Conservation (phyloP, 2,888 invertebrate species). For the Iphiclides podalirius region DNA sequence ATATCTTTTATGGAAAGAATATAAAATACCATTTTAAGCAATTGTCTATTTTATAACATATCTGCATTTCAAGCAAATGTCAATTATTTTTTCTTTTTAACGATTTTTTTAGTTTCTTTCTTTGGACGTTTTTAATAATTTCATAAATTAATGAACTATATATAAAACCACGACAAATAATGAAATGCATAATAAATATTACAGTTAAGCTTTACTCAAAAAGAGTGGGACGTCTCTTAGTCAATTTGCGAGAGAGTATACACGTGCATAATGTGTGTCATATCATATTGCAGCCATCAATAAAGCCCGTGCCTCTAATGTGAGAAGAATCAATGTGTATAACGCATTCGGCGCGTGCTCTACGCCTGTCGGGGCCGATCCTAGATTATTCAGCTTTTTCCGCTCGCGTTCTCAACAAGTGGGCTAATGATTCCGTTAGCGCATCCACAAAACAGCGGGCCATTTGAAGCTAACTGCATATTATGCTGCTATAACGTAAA, state of each 20-base stretch:
- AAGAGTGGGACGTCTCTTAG: too few species aligned
- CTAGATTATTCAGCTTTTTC: slow-evolving; percentile 70
- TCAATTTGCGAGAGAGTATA: not conserved
- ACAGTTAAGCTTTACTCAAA: too few species aligned
- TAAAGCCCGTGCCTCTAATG: not conserved
- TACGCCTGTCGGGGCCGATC: slow-evolving; percentile 30
- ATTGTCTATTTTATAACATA: too few species aligned
- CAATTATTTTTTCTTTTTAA: too few species aligned
- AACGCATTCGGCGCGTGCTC: slow-evolving; percentile 10
- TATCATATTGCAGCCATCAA: not conserved
- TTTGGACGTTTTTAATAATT: too few species aligned
- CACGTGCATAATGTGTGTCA: not conserved
- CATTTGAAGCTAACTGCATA: slow-evolving; percentile 64
- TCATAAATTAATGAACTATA: too few species aligned
- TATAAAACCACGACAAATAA: too few species aligned
- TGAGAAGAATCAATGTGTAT: slow-evolving; percentile 7
- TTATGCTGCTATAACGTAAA: slow-evolving; percentile 41
- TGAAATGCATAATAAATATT: too few species aligned
- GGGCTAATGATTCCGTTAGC: slow-evolving; percentile 77
- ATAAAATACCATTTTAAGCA: too few species aligned
- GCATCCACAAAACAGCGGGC: slow-evolving; percentile 68
- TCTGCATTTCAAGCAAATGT: too few species aligned
- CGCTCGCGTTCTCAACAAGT: slow-evolving; percentile 63
- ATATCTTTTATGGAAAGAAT: too few species aligned
- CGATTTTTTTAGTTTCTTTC: too few species aligned